Evolutionary conservation across 2,888 invertebrate genomes (phyloP).

Genomic region (Acrobasis consociella): DNA sequence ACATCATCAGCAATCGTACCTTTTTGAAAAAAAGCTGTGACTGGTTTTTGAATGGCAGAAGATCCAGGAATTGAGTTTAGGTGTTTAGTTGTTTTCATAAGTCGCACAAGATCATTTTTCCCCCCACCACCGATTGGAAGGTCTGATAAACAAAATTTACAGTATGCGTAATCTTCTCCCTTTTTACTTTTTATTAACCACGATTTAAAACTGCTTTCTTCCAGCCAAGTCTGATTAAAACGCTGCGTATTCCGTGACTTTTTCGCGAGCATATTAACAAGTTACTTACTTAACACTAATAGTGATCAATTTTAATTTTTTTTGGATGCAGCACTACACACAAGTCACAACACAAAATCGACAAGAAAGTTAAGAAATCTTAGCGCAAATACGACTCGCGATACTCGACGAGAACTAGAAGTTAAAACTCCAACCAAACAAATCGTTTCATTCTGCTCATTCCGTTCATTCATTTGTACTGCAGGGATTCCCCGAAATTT

Average conservation of each 20-base stretch:
- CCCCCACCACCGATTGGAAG: slow-evolving; percentile 25
- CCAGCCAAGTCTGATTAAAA: slow-evolving; percentile 27
- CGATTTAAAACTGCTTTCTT: slow-evolving; percentile 23
- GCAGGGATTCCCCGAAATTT: not conserved
- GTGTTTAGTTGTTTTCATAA: slow-evolving; percentile 27
- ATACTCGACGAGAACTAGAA: not conserved
- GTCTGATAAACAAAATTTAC: slow-evolving; percentile 26
- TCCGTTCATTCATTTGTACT: not conserved
- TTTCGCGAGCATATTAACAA: slow-evolving; percentile 22
- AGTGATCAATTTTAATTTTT: slow-evolving; percentile 9
- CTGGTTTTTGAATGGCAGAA: slow-evolving; percentile 18
- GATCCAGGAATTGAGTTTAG: slow-evolving; percentile 21
- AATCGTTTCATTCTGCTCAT: not conserved
- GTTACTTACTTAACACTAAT: slow-evolving; percentile 11
- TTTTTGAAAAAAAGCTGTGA: slow-evolving; percentile 21
- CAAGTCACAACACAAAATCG: slow-evolving; percentile 4
- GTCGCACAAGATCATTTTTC: slow-evolving; percentile 25
- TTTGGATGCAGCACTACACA: slow-evolving; percentile 9
- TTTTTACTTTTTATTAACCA: slow-evolving; percentile 27
- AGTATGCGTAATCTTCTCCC: slow-evolving; percentile 27
- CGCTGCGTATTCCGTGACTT: slow-evolving; percentile 24
- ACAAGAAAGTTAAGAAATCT: slow-evolving; percentile 9
- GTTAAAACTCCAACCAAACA: slow-evolving; percentile 1
- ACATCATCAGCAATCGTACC: slow-evolving; percentile 20
- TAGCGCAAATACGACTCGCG: slow-evolving; percentile 11